A percentile compares a stretch with the other conserved stretches of the same genome.
These are phyloP conservation scores for Prunella himalayana DNA, from an alignment of 2,113 vertebrate species.

Conservation along the genomic window DNA sequence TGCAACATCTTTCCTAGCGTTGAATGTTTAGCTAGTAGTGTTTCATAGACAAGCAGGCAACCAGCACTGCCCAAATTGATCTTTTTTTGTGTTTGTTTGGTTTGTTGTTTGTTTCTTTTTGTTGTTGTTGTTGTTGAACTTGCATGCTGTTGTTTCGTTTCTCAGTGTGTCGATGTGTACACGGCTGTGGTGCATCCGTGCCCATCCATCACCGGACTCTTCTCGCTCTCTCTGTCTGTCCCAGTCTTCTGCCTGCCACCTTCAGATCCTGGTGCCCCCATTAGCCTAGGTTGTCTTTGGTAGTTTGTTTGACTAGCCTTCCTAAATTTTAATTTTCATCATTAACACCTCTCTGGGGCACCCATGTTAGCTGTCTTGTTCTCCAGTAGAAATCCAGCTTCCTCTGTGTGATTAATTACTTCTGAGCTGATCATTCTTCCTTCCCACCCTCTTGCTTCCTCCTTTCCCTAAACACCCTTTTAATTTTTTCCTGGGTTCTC, in stretches of 20 bases:
- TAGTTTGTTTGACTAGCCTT: conserved; percentile 9
- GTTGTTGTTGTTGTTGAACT: conserved; percentile 36
- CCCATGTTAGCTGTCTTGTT: neutral
- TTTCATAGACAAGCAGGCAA: conserved; percentile 99
- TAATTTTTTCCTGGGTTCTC: conserved; percentile 75
- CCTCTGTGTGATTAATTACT: conserved; percentile 23
- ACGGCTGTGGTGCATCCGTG: conserved; percentile 34
- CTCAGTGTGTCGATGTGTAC: conserved; percentile 17
- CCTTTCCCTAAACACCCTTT: conserved; percentile 9
- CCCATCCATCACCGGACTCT: conserved; percentile 75
- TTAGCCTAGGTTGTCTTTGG: neutral
- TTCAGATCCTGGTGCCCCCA: neutral
- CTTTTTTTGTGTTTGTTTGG: conserved; percentile 69
- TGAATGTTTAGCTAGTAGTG: conserved; percentile 82
- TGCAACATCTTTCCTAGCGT: conserved; percentile 71
- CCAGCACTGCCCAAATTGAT: conserved; percentile 89
- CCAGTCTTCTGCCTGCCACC: conserved; percentile 3
- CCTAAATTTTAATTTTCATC: neutral
- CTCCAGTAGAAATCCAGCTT: conserved; percentile 24
- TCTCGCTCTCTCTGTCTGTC: conserved; percentile 8
- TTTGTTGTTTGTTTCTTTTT: conserved; percentile 64
- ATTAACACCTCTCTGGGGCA: conserved; percentile 51
- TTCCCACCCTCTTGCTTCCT: neutral
- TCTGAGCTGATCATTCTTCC: neutral
- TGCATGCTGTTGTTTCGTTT: conserved; percentile 71